These are phyloP conservation scores for Triplophysa bombifrons DNA, from an alignment of 2,797 vertebrate genomes.

Conservation along the genomic window DNA sequence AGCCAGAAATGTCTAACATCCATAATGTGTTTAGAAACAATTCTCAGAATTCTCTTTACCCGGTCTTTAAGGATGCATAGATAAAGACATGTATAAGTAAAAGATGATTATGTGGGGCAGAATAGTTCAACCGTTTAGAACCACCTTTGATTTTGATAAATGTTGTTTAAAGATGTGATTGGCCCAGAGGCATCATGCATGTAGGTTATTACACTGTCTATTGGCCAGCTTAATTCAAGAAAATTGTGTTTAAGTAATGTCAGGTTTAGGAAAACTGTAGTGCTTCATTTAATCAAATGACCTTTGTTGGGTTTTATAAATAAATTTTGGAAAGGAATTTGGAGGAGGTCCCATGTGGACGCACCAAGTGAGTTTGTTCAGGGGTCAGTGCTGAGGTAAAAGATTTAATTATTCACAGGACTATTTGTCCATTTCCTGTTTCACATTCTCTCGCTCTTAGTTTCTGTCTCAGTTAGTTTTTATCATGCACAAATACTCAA, in stretches of 20 bases:
- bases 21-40: too few relatives aligned
- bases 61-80: not conserved
- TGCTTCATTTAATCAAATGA: not conserved
- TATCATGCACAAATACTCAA: not conserved
- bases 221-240: not conserved
- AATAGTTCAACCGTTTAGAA: not conserved
- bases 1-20: too few relatives aligned
- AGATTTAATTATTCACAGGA: not conserved
- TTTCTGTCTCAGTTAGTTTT: not conserved
- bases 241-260: not conserved
- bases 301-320: not conserved
- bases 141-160: not conserved
- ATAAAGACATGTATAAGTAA: not conserved
- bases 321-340: constrained; percentile 8
- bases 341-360: not conserved
- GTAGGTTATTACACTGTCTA: not conserved
- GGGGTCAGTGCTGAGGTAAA: not conserved
- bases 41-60: too few relatives aligned
- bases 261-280: not conserved
- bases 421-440: constrained; percentile 16
- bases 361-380: not conserved
- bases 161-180: not conserved
- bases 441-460: not conserved
- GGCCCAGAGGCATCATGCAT: not conserved
- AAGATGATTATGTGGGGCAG: not conserved